Evolutionary conservation across 2,888 invertebrate genomes (phyloP).

Genomic region (Dasysyrphus albostriatus): DNA sequence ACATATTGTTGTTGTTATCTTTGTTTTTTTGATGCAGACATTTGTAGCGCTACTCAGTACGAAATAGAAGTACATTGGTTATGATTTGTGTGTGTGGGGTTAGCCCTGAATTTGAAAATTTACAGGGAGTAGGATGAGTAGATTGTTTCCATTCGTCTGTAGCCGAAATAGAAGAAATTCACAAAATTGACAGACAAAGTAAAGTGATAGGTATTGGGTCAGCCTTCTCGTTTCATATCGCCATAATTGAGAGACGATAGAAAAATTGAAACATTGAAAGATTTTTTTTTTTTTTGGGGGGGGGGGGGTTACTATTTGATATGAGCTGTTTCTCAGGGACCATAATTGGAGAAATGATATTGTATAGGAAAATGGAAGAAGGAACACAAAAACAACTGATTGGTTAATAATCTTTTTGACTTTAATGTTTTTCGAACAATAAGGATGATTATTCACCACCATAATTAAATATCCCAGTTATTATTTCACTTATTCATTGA

Average conservation of each 20-base stretch:
- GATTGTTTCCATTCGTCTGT: conserved; percentile 30
- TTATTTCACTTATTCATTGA: too few species aligned
- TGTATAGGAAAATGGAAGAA: neutral
- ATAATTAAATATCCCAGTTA: too few species aligned
- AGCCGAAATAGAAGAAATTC: conserved; percentile 24
- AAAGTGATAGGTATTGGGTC: conserved; percentile 50
- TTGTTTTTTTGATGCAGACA: conserved; percentile 49
- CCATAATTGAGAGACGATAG: conserved; percentile 46
- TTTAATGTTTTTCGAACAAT: too few species aligned
- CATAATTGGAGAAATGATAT: neutral
- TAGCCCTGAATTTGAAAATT: conserved; percentile 3
- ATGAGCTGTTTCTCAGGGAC: neutral
- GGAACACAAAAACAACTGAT: neutral
- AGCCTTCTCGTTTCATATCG: conserved; percentile 47
- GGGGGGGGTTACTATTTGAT: neutral
- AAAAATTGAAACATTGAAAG: conserved; percentile 40
- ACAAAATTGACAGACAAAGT: conserved; percentile 60
- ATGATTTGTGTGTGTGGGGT: conserved; percentile 54
- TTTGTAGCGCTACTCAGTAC: conserved; percentile 47
- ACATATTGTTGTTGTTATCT: conserved; percentile 46
- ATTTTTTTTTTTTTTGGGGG: neutral
- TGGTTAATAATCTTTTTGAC: too few species aligned
- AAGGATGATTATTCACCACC: too few species aligned
- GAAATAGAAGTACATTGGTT: conserved; percentile 33
- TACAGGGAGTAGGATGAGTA: neutral